Evolutionary conservation across 2,888 invertebrate species (phyloP).

Genomic region (Melanargia galathea): DNA sequence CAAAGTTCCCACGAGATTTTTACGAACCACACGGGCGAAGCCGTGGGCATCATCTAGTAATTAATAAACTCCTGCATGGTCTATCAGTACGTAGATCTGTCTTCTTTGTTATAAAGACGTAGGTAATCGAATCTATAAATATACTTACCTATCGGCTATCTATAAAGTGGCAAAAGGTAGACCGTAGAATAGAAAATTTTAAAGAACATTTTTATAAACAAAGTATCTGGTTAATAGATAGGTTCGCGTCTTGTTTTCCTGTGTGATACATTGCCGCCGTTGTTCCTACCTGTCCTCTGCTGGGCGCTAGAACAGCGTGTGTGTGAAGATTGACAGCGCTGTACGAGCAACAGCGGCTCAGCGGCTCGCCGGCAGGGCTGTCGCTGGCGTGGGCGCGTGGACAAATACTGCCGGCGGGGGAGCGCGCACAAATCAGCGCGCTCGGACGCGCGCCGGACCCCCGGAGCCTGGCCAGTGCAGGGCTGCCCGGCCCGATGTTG

Average conservation of each 20-base stretch:
- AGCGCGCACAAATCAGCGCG: constrained; percentile 78
- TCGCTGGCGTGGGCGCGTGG: constrained; percentile 55
- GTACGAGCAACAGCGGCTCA: constrained; percentile 14
- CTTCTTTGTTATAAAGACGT: too few species aligned
- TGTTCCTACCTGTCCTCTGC: not conserved
- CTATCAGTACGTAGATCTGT: too few species aligned
- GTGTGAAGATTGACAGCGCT: constrained; percentile 44
- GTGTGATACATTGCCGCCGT: not conserved
- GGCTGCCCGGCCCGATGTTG: not conserved
- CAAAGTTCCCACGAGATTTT: too few species aligned
- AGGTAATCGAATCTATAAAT: too few species aligned
- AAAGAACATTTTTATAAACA: too few species aligned
- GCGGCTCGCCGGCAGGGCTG: constrained; percentile 44
- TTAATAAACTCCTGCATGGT: too few species aligned
- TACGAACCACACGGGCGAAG: too few species aligned
- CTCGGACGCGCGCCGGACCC: constrained; percentile 61
- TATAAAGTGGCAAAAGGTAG: too few species aligned
- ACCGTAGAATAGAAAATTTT: too few species aligned
- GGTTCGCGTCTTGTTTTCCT: not conserved
- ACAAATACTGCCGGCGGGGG: constrained; percentile 76
- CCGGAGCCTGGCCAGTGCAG: constrained; percentile 50
- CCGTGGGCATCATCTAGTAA: too few species aligned
- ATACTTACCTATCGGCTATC: too few species aligned
- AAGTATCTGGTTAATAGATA: not conserved
- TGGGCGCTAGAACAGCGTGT: constrained; percentile 29